Percentiles rank a stretch among this genome's conserved stretches.
phyloP scores from a whole-genome alignment of 2,888 invertebrate genomes.

The Taphrorychus bicolor region DNA sequence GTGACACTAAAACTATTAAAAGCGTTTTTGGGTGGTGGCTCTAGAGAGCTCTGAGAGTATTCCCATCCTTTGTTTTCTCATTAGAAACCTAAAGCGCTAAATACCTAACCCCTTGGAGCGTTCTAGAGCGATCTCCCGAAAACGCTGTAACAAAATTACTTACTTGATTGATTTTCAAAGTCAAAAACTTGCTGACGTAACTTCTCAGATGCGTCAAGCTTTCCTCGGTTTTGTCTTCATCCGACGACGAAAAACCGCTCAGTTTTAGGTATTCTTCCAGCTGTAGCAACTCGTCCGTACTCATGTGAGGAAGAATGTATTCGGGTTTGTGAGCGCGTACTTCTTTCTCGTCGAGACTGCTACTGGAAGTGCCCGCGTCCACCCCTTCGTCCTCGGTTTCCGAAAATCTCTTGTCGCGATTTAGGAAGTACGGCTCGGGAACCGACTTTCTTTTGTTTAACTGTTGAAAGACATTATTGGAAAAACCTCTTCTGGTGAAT shows the following conservation, averaged over 20 bases:
- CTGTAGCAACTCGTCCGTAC: constrained; percentile 70
- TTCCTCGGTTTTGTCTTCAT: constrained; percentile 69
- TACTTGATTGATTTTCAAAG: constrained; percentile 71
- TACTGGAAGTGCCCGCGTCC: constrained; percentile 61
- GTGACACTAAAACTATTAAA: no score
- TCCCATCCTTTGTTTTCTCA: no score
- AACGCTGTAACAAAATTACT: constrained; percentile 3
- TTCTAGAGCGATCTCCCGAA: no score
- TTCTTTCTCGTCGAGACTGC: constrained; percentile 68
- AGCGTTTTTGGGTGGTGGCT: no score
- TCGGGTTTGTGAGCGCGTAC: constrained; percentile 45
- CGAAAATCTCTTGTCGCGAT: constrained; percentile 56
- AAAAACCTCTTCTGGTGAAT: background rate
- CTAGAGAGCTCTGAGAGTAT: no score
- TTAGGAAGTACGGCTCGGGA: constrained; percentile 72
- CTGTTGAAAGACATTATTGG: background rate
- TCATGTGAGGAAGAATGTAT: constrained; percentile 58
- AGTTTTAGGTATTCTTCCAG: constrained; percentile 75
- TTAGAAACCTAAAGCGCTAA: no score
- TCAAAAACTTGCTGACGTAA: constrained; percentile 74
- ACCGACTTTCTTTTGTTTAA: constrained; percentile 71
- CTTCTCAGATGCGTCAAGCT: constrained; percentile 74
- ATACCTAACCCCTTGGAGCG: no score
- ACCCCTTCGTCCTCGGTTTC: constrained; percentile 69
- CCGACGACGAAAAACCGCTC: constrained; percentile 74